Conservation (phyloP, 2,888 invertebrate species). For the Hyposoter didymator region DNA sequence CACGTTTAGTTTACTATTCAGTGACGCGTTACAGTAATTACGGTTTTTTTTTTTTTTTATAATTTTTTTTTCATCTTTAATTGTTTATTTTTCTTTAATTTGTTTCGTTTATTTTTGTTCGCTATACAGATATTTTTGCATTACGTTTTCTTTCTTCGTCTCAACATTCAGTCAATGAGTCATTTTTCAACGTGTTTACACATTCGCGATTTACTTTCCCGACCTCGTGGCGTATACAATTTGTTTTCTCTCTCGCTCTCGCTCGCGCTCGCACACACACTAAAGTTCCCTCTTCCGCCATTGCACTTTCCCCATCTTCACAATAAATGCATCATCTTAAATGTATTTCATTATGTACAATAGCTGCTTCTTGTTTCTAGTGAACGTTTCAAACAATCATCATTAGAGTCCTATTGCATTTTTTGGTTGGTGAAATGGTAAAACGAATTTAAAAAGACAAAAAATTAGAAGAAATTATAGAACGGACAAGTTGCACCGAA, state of each 20-base stretch:
- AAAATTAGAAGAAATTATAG: background rate
- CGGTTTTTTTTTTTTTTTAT: conserved; percentile 49
- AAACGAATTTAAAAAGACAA: conserved; percentile 46
- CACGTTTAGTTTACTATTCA: conserved; percentile 82
- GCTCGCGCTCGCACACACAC: conserved; percentile 23
- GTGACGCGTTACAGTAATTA: conserved; percentile 76
- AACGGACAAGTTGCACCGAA: conserved; percentile 75
- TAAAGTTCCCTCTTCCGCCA: conserved; percentile 76
- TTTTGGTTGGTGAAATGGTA: conserved; percentile 73
- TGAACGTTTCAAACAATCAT: conserved; percentile 66
- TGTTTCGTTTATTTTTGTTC: conserved; percentile 72
- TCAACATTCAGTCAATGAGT: conserved; percentile 74
- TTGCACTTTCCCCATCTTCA: conserved; percentile 84
- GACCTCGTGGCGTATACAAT: conserved; percentile 69
- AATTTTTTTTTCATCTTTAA: conserved; percentile 67
- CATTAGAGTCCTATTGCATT: conserved; percentile 70
- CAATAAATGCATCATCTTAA: conserved; percentile 82
- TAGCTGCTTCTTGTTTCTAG: conserved; percentile 67
- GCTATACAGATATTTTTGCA: conserved; percentile 74
- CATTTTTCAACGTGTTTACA: conserved; percentile 60
- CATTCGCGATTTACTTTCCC: conserved; percentile 64
- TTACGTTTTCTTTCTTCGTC: conserved; percentile 67
- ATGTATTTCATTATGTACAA: conserved; percentile 76
- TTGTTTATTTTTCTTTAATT: conserved; percentile 56
- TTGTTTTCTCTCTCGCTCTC: conserved; percentile 60